Evolutionary conservation across 1,140 invertebrate species (phyloP).

Genomic region (Grapholita molesta): DNA sequence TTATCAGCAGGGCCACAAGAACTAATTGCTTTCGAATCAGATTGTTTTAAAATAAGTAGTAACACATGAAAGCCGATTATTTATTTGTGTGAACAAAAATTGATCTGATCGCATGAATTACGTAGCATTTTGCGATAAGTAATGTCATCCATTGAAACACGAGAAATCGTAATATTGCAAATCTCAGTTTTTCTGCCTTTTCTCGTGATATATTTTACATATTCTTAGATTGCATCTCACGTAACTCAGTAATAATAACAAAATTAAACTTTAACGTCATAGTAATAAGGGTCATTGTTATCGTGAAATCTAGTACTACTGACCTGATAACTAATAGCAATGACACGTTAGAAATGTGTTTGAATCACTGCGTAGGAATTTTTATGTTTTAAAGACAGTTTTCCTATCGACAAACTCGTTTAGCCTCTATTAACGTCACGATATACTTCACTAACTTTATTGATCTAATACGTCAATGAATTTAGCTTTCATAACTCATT

Average conservation of each 20-base stretch:
- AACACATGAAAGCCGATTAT: too few relatives aligned
- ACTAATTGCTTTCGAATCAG: too few relatives aligned
- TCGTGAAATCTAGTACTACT: background rate
- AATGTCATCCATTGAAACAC: background rate
- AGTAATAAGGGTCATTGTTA: background rate
- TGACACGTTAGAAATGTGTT: background rate
- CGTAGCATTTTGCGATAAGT: too few relatives aligned
- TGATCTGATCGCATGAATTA: too few relatives aligned
- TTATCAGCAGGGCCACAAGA: too few relatives aligned
- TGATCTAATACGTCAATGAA: background rate
- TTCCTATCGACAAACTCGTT: background rate
- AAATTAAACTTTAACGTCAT: background rate
- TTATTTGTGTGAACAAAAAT: too few relatives aligned
- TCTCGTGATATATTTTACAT: background rate
- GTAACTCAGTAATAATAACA: background rate
- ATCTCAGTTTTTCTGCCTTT: background rate
- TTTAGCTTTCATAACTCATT: background rate
- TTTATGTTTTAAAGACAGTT: too few relatives aligned
- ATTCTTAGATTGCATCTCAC: background rate
- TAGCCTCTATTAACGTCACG: background rate
- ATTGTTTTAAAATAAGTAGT: too few relatives aligned
- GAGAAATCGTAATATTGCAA: background rate
- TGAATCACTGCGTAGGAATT: background rate
- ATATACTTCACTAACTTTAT: background rate
- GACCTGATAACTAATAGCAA: background rate